phyloP scores from a whole-genome alignment of 2,888 invertebrate species.

The Pedicia rivosa region DNA sequence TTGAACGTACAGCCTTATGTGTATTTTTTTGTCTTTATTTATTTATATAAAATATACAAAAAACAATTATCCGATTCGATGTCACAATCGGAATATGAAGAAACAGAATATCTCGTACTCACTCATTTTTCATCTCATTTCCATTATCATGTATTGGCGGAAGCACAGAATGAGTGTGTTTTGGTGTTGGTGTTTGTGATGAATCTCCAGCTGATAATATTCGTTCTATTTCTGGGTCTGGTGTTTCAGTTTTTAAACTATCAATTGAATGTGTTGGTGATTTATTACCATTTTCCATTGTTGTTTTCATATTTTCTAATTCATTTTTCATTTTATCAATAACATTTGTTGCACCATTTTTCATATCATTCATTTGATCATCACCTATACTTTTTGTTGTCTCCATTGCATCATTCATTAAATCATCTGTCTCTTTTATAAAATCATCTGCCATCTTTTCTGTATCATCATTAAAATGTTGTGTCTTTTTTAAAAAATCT shows the following conservation, averaged over 20 bases:
- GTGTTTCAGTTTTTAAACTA: conserved; percentile 26
- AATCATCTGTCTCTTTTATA: conserved; percentile 10
- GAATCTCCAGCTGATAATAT: conserved; percentile 20
- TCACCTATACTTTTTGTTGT: neutral
- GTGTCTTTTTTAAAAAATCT: conserved; percentile 8
- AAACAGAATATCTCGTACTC: conserved; percentile 3
- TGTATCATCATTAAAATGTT: conserved; percentile 11
- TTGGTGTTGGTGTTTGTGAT: conserved; percentile 26
- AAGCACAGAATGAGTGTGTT: conserved; percentile 18
- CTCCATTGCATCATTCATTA: conserved; percentile 7
- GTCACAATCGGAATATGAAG: neutral
- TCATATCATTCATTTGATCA: neutral
- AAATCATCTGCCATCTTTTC: conserved; percentile 13
- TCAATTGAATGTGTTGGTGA: conserved; percentile 13
- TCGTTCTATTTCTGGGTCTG: conserved; percentile 28
- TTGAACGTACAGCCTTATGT: too few relatives aligned
- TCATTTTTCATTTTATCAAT: conserved; percentile 2
- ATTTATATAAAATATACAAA: neutral
- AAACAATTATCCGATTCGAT: conserved; percentile 1
- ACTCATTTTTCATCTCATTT: conserved; percentile 1
- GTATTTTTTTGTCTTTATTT: neutral
- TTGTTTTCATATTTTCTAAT: neutral
- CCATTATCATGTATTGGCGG: neutral
- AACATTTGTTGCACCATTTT: neutral
- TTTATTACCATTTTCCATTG: conserved; percentile 1